A percentile compares a stretch with the other conserved stretches of the same genome.
Evolutionary conservation across 2,113 vertebrate species (phyloP).

Genomic region (Diphyllodes magnificus): DNA sequence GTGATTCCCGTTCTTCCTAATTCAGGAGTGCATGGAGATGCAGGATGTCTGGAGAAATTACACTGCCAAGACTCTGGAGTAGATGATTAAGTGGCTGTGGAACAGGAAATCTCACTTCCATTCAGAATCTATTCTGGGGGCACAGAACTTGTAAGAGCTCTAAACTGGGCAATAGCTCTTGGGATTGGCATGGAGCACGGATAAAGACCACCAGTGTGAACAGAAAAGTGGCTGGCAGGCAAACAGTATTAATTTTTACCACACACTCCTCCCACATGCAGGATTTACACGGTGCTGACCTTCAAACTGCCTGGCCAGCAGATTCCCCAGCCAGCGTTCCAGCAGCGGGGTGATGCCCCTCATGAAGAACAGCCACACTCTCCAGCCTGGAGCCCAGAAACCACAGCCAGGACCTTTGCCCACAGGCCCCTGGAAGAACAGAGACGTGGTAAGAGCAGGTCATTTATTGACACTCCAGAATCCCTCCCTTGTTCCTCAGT

Average conservation of each 20-base stretch:
- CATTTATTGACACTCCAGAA: not conserved
- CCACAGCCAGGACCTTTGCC: slow-evolving; percentile 98
- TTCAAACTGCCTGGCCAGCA: slow-evolving; percentile 98
- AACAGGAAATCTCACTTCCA: not conserved
- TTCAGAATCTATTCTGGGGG: not conserved
- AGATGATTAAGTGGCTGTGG: not conserved
- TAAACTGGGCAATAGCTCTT: not conserved
- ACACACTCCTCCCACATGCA: not conserved
- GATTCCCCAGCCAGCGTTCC: slow-evolving; percentile 97
- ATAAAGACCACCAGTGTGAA: not conserved
- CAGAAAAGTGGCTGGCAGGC: not conserved
- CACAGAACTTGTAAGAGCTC: not conserved
- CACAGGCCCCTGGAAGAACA: slow-evolving; percentile 85
- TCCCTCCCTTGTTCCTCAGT: too few relatives aligned
- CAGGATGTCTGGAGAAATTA: not conserved
- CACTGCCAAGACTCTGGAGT: not conserved
- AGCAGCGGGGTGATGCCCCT: slow-evolving; percentile 94
- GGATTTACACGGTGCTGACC: slow-evolving; percentile 70
- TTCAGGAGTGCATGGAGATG: fast-evolving
- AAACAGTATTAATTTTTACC: not conserved
- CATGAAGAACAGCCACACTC: slow-evolving; percentile 99
- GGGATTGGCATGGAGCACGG: not conserved
- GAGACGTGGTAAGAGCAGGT: not conserved
- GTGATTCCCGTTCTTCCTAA: not conserved
- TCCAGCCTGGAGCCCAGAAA: slow-evolving; percentile 98